phyloP scores from a whole-genome alignment of 1,140 invertebrate species.

The Drepana arcuata region DNA sequence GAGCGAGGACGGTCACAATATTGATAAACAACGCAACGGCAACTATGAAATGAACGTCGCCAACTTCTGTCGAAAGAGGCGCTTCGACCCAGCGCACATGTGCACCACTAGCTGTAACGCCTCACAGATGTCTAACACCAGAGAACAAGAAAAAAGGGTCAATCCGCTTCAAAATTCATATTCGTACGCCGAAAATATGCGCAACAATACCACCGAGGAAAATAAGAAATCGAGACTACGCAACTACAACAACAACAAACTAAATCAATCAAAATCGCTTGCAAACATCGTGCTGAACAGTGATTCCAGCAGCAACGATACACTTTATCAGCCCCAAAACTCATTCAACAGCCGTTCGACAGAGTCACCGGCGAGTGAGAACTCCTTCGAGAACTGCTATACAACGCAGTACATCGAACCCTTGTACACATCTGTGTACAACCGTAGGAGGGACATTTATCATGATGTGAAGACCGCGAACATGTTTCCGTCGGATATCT shows the following conservation, averaged over 20 bases:
- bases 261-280: conserved; percentile 65
- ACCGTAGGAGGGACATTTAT: conserved; percentile 51
- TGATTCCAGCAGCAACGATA: conserved; percentile 64
- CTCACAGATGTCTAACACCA: conserved; percentile 19
- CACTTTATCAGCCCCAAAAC: conserved; percentile 62
- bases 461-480: conserved; percentile 52
- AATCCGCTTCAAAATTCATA: conserved; percentile 47
- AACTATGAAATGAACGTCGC: conserved; percentile 50
- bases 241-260: conserved; percentile 58
- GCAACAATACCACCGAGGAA: conserved; percentile 39
- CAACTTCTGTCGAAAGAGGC: conserved; percentile 49
- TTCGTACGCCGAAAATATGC: conserved; percentile 43
- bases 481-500: conserved; percentile 59
- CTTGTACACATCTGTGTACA: conserved; percentile 59
- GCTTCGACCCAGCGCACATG: conserved; percentile 63
- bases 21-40: conserved; percentile 42
- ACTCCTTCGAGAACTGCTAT: conserved; percentile 60
- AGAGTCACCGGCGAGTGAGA: conserved; percentile 61
- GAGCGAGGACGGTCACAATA: conserved; percentile 38
- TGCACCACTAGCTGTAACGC: conserved; percentile 56
- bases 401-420: conserved; percentile 59
- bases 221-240: conserved; percentile 50
- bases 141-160: conserved; percentile 41
- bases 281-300: conserved; percentile 65
- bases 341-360: conserved; percentile 54